Evolutionary conservation across 2,113 vertebrate genomes (phyloP).

Genomic region (Phrynosoma platyrhinos): DNA sequence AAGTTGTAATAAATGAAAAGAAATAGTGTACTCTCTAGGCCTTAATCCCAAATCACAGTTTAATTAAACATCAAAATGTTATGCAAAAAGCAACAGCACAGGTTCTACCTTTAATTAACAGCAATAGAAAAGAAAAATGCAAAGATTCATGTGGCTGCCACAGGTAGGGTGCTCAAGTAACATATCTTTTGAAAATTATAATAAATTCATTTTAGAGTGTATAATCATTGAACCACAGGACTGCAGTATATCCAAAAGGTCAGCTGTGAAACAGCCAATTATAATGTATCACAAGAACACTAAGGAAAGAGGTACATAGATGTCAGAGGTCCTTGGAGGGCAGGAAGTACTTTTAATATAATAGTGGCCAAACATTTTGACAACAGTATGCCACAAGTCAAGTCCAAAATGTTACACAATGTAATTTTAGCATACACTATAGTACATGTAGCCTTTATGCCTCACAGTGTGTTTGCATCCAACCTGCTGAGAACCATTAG

Average conservation of each 20-base stretch:
- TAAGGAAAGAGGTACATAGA: neutral
- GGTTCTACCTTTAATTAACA: conserved; percentile 5
- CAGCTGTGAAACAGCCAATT: neutral
- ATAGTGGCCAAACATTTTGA: neutral
- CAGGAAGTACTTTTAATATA: neutral
- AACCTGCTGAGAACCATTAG: neutral
- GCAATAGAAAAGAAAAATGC: neutral
- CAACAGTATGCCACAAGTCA: neutral
- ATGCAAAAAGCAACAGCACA: neutral
- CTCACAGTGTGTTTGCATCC: neutral
- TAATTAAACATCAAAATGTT: conserved; percentile 50
- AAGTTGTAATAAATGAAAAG: conserved; percentile 48
- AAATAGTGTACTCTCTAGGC: conserved; percentile 33
- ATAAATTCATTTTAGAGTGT: neutral
- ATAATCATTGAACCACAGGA: neutral
- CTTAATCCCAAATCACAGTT: conserved; percentile 46
- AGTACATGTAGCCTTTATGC: neutral
- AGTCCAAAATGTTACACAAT: neutral
- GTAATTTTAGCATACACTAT: neutral
- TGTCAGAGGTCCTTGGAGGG: neutral
- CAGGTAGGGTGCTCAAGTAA: neutral
- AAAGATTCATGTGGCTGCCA: neutral
- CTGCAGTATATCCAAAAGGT: conserved; percentile 3
- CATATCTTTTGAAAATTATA: conserved; percentile 22
- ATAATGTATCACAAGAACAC: neutral